Conservation (phyloP, 2,113 vertebrate genomes). For the Corvus cornix region DNA sequence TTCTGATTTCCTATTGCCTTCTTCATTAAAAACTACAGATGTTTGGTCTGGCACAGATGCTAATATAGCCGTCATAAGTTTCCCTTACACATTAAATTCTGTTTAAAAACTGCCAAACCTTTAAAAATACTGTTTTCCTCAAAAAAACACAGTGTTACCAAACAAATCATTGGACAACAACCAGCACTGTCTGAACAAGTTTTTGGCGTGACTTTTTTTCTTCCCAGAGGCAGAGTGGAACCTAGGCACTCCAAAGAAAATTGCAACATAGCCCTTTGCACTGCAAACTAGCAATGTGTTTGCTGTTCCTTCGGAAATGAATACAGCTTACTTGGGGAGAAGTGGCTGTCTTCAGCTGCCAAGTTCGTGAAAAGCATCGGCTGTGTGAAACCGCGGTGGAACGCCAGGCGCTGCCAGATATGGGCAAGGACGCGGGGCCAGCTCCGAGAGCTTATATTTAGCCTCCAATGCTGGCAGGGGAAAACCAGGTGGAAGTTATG, state of each 20-base stretch:
- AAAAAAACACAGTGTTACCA: not conserved
- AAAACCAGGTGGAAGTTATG: not conserved
- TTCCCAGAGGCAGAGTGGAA: not conserved
- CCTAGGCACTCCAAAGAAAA: not conserved
- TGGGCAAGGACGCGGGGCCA: not conserved
- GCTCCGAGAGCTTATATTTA: constrained; percentile 49
- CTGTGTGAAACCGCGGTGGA: not conserved
- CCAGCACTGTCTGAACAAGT: not conserved
- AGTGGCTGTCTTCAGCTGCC: constrained; percentile 8
- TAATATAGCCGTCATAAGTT: not conserved
- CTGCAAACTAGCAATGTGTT: constrained; percentile 31
- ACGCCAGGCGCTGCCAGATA: constrained; percentile 40
- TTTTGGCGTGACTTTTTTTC: not conserved
- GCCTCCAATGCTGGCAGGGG: constrained; percentile 7
- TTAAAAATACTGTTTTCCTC: constrained; percentile 11
- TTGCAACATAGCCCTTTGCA: not conserved
- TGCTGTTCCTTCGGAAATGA: constrained; percentile 26
- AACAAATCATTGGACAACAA: not conserved
- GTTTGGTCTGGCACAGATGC: constrained; percentile 49
- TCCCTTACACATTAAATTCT: not conserved
- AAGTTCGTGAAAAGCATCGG: constrained; percentile 33
- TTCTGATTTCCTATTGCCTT: not conserved
- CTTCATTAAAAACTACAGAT: constrained; percentile 35
- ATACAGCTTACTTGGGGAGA: not conserved
- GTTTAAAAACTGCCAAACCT: constrained; percentile 25